A percentile compares a stretch with the other conserved stretches of the same genome.
Evolutionary conservation across 64 coral and sea anemone genomes (phyloP).

Genomic region (Dendrophyllia cribrosa): DNA sequence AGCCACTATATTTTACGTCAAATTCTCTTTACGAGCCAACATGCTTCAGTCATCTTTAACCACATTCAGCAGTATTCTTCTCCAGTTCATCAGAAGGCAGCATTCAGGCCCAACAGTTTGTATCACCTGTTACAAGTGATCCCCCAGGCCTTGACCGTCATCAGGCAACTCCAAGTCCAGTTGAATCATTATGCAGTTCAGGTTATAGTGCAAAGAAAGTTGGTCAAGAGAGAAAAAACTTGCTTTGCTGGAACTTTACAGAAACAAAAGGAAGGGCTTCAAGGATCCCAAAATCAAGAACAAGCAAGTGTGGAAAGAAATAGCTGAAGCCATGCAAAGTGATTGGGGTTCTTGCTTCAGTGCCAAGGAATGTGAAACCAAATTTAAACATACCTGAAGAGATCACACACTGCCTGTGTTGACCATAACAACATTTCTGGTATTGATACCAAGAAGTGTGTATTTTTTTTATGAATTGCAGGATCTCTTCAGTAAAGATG

Average conservation of each 20-base stretch:
- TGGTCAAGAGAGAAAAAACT: slow-evolving; percentile 34
- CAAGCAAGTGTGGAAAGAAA: slow-evolving; percentile 40
- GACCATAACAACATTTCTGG: slow-evolving; percentile 54
- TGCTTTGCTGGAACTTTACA: slow-evolving; percentile 4
- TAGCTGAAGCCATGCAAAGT: slow-evolving; percentile 11
- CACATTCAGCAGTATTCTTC: neutral
- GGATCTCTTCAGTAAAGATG: slow-evolving; percentile 9
- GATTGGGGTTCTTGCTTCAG: neutral
- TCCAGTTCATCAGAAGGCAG: neutral
- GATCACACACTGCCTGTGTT: slow-evolving; percentile 12
- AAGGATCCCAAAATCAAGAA: slow-evolving; percentile 48
- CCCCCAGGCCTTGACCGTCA: neutral
- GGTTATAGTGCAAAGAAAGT: slow-evolving; percentile 13
- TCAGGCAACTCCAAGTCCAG: neutral
- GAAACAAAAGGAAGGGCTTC: slow-evolving; percentile 22
- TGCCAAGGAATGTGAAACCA: slow-evolving; percentile 42
- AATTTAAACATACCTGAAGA: slow-evolving; percentile 47
- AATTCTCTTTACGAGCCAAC: too few species aligned
- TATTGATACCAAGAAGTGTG: slow-evolving; percentile 17
- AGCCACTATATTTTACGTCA: neutral
- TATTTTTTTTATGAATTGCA: slow-evolving; percentile 10
- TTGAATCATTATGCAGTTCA: slow-evolving; percentile 8
- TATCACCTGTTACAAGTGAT: neutral
- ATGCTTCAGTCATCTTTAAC: neutral
- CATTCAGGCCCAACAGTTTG: neutral